Evolutionary conservation across 2,113 vertebrate species (phyloP).

Genomic region (Xenopus borealis): DNA sequence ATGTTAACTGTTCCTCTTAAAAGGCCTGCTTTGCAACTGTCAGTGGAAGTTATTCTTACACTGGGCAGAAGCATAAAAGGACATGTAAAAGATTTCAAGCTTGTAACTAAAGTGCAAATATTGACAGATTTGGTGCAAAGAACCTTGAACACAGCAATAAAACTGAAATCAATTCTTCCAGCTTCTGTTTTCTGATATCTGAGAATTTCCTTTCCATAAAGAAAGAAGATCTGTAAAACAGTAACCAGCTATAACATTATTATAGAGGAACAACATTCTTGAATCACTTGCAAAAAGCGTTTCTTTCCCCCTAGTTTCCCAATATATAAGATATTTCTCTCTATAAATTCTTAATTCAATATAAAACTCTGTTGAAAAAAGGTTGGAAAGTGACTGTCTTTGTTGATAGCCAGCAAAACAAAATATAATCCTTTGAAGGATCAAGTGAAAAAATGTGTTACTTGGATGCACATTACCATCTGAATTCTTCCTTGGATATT

Average conservation of each 20-base stretch:
- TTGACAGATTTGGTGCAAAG: background rate
- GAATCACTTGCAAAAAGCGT: background rate
- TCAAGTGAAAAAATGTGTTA: background rate
- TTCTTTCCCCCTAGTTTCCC: too few species aligned
- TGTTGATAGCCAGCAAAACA: too few species aligned
- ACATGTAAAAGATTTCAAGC: background rate
- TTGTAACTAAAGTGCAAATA: background rate
- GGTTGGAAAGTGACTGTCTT: too few species aligned
- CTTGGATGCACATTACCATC: too few species aligned
- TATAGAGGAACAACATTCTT: background rate
- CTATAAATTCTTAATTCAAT: too few species aligned
- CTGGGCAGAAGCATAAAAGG: background rate
- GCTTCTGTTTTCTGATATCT: background rate
- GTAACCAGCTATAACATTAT: background rate
- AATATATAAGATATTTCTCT: too few species aligned
- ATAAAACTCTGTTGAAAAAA: too few species aligned
- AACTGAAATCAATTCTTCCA: background rate
- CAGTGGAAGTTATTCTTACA: background rate
- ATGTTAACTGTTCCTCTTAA: background rate
- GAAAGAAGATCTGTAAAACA: background rate
- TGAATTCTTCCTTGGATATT: too few species aligned
- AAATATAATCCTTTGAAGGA: background rate
- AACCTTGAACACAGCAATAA: background rate
- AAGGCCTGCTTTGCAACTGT: background rate
- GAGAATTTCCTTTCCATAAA: background rate